A percentile compares a stretch with the other conserved stretches of the same genome.
Conservation (phyloP, 2,113 vertebrate species). For the Smithornis capensis region DNA sequence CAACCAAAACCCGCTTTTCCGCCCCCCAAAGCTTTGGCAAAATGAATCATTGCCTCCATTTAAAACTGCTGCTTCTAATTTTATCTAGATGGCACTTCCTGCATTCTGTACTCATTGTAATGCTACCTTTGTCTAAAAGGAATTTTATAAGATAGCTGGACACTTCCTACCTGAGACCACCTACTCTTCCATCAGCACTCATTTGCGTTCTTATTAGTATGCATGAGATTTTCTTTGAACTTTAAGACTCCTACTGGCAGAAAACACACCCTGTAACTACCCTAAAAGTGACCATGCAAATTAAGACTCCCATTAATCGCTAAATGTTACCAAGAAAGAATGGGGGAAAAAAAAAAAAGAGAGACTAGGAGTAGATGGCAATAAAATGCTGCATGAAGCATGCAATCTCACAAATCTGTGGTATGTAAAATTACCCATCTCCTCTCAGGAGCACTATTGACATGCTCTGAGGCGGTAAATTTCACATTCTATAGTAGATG, state of each 20-base stretch:
- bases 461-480: slow-evolving; percentile 18
- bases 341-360: neutral
- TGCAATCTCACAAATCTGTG: neutral
- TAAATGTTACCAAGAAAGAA: slow-evolving; percentile 68
- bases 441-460: slow-evolving; percentile 29
- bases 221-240: slow-evolving; percentile 88
- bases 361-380: neutral
- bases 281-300: slow-evolving; percentile 84
- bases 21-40: neutral
- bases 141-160: slow-evolving; percentile 70
- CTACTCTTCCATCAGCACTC: slow-evolving; percentile 75
- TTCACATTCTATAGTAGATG: slow-evolving; percentile 13
- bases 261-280: slow-evolving; percentile 84
- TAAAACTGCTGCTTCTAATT: slow-evolving; percentile 48
- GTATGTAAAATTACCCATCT: slow-evolving; percentile 31
- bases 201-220: slow-evolving; percentile 89
- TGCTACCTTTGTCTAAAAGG: slow-evolving; percentile 28
- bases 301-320: slow-evolving; percentile 87
- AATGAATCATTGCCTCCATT: neutral
- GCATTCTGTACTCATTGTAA: slow-evolving; percentile 13
- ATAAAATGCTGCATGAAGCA: slow-evolving; percentile 45
- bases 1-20: neutral
- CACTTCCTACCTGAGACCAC: slow-evolving; percentile 74
- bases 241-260: slow-evolving; percentile 86
- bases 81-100: slow-evolving; percentile 3